Percentiles rank a stretch among this genome's conserved stretches.
phyloP scores from a whole-genome alignment of 2,113 vertebrate species.

The Nematolebias whitei region DNA sequence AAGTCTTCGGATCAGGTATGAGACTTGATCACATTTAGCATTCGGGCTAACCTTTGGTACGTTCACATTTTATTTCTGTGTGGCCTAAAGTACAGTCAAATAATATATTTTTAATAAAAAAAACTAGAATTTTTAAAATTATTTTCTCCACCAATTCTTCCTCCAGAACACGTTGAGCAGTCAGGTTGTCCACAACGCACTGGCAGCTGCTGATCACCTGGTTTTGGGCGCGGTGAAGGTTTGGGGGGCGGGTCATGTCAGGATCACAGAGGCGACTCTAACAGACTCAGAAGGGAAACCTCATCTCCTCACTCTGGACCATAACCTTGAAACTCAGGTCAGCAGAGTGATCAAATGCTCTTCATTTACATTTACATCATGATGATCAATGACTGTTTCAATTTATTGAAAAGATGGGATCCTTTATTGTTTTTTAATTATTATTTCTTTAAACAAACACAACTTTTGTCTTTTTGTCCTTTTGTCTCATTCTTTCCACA shows the following conservation, averaged over 20 bases:
- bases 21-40: no score
- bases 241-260: constrained; percentile 74
- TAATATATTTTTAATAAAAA: no score
- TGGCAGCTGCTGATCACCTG: constrained; percentile 44
- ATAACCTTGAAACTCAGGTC: constrained; percentile 72
- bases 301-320: accelerated
- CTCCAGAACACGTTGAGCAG: constrained; percentile 72
- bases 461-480: background rate
- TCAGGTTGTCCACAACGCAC: background rate
- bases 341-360: constrained; percentile 23
- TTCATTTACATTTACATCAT: background rate
- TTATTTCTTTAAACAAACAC: background rate
- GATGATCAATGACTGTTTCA: no score
- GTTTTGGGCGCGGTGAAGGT: constrained; percentile 80
- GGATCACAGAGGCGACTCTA: constrained; percentile 50
- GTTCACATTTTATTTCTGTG: no score
- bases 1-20: no score
- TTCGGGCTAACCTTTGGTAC: no score
- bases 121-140: no score
- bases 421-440: no score
- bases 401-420: no score
- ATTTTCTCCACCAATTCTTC: background rate
- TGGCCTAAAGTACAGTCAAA: no score
- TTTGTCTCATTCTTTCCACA: constrained; percentile 12
- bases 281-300: accelerated